Evolutionary conservation across 2,888 invertebrate genomes (phyloP), one percentile per base, ranked within the genome.

Genomic region (Sinohyriopsis cumingii): DNA sequence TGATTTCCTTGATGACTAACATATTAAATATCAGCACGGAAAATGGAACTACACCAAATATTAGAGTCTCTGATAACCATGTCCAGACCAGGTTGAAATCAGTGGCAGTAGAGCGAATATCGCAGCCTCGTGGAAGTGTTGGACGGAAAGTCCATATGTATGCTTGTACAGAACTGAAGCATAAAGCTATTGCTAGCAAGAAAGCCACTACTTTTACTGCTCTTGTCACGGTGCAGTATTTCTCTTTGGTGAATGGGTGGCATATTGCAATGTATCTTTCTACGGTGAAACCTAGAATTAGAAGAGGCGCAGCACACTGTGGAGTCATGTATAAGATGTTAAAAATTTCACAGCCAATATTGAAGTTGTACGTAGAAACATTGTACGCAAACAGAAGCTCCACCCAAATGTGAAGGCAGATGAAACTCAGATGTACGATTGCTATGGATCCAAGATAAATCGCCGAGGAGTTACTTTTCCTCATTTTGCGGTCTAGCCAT

Each of bases 211-310:
- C 88, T 9, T 79, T 71, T 5, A 82, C 71, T 9, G 89, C 88
- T 1, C 86, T 71, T 22, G 76, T 71, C 3, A 87, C 86, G 1
- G 88, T 89, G 74, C 89, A 89, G 71, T 80, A 85, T 25, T 75
- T 74, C 63, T 86, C 85, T 66, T 87, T 87, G 63, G 80, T 60
- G 72, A 88, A 89, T 0, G 87, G 87, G 59, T 82, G 84, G 70
- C 86, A 87, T 18, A 87, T 80, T 15, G 89, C 88, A 55, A 89
- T 87, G 75, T 86, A 90, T 3, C 90, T 71, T 67, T 90, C 90
- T 45, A 89, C 85, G 0, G 90, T 89, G 67, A 89, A 89, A 2
- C 87, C 87, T 18, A 90, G 75, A 15, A 89, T 89, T 0, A 89
- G 79, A 18, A 89, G 68, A 0, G 90, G 89, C 0, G 88, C 86